These are phyloP conservation scores for Anser brachyrhynchus DNA, from an alignment of 2,113 vertebrate genomes.

Conservation along the genomic window DNA sequence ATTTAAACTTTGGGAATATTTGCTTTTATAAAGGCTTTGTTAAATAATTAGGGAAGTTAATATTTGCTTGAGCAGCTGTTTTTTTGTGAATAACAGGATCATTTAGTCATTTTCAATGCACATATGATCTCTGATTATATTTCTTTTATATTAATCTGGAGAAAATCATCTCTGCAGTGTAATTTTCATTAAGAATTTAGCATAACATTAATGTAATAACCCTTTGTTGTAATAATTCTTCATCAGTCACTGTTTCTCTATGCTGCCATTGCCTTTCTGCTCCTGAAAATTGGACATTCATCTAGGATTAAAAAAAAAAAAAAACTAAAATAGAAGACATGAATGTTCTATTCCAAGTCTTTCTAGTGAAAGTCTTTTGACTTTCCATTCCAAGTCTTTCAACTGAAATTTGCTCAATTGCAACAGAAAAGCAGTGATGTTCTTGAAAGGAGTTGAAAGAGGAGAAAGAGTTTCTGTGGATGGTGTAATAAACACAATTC, in stretches of 20 bases:
- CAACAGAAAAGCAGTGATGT: neutral
- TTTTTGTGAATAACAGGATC: neutral
- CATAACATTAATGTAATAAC: neutral
- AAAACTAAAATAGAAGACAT: neutral
- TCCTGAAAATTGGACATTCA: neutral
- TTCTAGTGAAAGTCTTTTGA: neutral
- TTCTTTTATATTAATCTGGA: neutral
- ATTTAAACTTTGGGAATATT: neutral
- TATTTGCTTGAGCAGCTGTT: neutral
- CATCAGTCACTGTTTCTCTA: neutral
- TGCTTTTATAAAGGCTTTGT: neutral
- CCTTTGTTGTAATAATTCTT: neutral
- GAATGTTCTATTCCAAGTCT: neutral
- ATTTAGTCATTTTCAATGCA: neutral
- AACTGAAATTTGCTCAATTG: neutral
- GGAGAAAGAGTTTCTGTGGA: neutral
- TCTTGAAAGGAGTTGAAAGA: neutral
- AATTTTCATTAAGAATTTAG: neutral
- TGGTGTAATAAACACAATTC: neutral
- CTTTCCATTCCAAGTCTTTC: neutral
- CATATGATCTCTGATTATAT: neutral
- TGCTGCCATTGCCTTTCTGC: neutral
- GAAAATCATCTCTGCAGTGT: neutral
- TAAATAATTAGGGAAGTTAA: neutral
- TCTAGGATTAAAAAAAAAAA: neutral